Percentiles rank a stretch among this genome's conserved stretches.
These are phyloP conservation scores for Tenthredo mesomela DNA, from an alignment of 2,888 invertebrate genomes.

Conservation along the genomic window DNA sequence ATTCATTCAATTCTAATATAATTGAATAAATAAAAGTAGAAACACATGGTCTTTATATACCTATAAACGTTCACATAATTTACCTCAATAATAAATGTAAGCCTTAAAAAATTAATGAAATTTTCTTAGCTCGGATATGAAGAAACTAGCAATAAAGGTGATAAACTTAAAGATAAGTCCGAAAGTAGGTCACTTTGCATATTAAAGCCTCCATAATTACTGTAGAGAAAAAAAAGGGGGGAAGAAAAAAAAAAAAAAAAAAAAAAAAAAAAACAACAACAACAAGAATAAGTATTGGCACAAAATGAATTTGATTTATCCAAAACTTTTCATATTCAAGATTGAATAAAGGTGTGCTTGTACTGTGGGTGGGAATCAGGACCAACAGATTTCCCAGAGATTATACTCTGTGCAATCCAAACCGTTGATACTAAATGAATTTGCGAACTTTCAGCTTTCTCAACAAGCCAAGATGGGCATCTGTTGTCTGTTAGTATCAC, in stretches of 20 bases:
- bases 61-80: slow-evolving; percentile 16
- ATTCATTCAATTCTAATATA: background rate
- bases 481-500: slow-evolving; percentile 83
- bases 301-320: background rate
- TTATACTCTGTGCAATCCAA: slow-evolving; percentile 86
- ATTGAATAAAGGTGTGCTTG: slow-evolving; percentile 80
- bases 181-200: background rate
- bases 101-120: background rate
- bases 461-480: slow-evolving; percentile 81
- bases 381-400: slow-evolving; percentile 81
- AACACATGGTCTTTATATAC: background rate
- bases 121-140: background rate
- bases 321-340: slow-evolving; percentile 70
- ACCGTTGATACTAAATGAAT: slow-evolving; percentile 85
- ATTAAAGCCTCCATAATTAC: slow-evolving; percentile 16
- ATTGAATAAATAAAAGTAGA: background rate
- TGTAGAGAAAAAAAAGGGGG: background rate
- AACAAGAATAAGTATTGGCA: slow-evolving; percentile 15
- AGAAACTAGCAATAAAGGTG: background rate
- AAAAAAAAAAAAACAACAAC: background rate
- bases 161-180: slow-evolving; percentile 23
- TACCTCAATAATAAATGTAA: background rate
- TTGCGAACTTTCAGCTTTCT: slow-evolving; percentile 80
- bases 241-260: background rate
- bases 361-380: slow-evolving; percentile 80